A percentile compares a stretch with the other conserved stretches of the same genome.
Conservation (phyloP, 2,888 invertebrate genomes). For the Mesoligia furuncula region DNA sequence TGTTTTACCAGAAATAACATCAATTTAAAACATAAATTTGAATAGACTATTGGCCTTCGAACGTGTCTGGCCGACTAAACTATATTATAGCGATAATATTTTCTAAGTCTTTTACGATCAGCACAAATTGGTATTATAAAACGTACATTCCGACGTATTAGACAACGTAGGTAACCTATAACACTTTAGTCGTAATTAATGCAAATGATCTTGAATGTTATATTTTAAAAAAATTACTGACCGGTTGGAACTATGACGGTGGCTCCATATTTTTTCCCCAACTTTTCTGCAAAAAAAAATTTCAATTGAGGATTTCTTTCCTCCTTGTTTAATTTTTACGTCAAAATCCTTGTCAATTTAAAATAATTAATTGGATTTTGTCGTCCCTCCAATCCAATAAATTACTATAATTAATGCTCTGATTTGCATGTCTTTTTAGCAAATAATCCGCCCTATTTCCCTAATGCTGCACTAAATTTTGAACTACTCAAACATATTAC, state of each 20-base stretch:
- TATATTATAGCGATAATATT: conserved; percentile 20
- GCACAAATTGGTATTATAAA: conserved; percentile 16
- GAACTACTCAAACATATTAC: conserved; percentile 57
- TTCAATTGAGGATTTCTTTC: no score
- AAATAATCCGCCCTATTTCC: conserved; percentile 1
- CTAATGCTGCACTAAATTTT: conserved; percentile 35
- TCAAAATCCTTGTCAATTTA: background rate
- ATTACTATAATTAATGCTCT: background rate
- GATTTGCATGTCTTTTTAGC: conserved; percentile 11
- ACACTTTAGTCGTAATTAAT: background rate
- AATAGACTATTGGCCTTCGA: background rate
- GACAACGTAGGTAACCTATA: background rate
- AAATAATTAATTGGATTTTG: background rate
- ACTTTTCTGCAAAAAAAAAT: background rate
- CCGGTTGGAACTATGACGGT: background rate
- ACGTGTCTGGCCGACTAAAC: background rate
- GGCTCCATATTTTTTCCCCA: background rate
- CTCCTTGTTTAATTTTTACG: background rate
- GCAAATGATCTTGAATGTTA: no score
- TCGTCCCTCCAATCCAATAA: background rate
- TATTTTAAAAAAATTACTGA: background rate
- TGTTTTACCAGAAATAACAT: no score
- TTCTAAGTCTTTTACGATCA: conserved; percentile 19
- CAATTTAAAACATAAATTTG: no score
- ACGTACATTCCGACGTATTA: background rate